phyloP scores from a whole-genome alignment of 1,140 invertebrate species.

The Globodera rostochiensis region DNA sequence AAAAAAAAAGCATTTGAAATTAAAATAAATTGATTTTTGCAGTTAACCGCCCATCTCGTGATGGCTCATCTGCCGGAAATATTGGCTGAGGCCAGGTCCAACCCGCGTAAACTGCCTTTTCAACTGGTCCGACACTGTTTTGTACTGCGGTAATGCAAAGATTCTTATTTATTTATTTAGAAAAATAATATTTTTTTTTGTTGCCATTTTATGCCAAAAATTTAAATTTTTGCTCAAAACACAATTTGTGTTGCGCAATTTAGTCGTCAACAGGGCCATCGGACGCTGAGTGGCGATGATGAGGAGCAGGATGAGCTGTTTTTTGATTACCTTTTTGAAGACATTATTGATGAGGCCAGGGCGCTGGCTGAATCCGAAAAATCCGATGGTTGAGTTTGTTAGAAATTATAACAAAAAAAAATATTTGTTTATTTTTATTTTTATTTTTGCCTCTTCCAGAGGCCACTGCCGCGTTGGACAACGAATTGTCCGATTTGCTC shows the following conservation, averaged over 20 bases:
- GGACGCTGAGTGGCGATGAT: slow-evolving; percentile 49
- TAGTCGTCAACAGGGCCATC: slow-evolving; percentile 43
- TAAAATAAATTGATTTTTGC: not conserved
- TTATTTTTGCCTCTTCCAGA: not conserved
- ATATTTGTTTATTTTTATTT: not conserved
- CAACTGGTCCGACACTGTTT: slow-evolving; percentile 49
- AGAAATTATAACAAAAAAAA: slow-evolving; percentile 1
- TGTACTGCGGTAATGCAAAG: slow-evolving; percentile 40
- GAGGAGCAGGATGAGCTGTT: slow-evolving; percentile 52
- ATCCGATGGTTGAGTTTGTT: slow-evolving; percentile 6
- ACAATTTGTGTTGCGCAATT: not conserved
- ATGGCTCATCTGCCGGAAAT: slow-evolving; percentile 22
- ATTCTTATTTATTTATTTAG: too few species aligned
- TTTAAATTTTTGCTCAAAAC: not conserved
- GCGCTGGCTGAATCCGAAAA: not conserved
- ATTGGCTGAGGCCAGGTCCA: slow-evolving; percentile 8
- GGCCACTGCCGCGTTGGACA: slow-evolving; percentile 21
- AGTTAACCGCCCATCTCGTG: slow-evolving; percentile 30
- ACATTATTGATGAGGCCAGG: slow-evolving; percentile 10
- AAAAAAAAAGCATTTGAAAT: not conserved
- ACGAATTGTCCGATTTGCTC: slow-evolving; percentile 36
- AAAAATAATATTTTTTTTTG: too few species aligned
- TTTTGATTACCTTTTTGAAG: slow-evolving; percentile 52
- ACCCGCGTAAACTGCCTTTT: slow-evolving; percentile 24
- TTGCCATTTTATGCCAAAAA: slow-evolving; percentile 12